Conservation (phyloP, 2,888 invertebrate species). For the Meta bourneti region DNA sequence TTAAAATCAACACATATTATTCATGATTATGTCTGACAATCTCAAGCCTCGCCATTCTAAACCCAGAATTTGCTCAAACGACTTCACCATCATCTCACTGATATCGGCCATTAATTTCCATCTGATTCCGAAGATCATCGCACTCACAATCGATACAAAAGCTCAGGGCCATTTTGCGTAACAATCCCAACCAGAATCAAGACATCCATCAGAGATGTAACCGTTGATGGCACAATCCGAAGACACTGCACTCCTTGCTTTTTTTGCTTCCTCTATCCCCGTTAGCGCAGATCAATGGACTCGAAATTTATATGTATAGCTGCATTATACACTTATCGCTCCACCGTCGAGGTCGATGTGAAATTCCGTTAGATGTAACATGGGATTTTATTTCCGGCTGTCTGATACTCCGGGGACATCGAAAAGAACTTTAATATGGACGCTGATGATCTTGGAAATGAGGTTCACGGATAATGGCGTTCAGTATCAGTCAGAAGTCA, state of each 20-base stretch:
- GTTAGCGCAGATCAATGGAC: background rate
- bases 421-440: constrained; percentile 28
- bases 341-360: background rate
- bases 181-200: background rate
- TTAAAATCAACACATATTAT: background rate
- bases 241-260: background rate
- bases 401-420: constrained; percentile 11
- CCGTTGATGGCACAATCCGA: background rate
- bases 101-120: background rate
- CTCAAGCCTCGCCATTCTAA: background rate
- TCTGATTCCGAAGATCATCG: background rate
- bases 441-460: constrained; percentile 40
- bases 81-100: background rate
- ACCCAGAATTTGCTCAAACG: background rate
- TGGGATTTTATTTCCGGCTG: background rate
- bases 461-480: constrained; percentile 23
- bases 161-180: background rate
- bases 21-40: background rate
- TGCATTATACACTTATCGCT: constrained; percentile 41
- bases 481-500: background rate
- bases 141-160: background rate
- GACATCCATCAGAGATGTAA: background rate
- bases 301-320: constrained; percentile 5
- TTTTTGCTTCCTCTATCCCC: background rate
- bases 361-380: background rate